phyloP scores from a whole-genome alignment of 2,888 invertebrate genomes.

The Limnephilus lunatus region DNA sequence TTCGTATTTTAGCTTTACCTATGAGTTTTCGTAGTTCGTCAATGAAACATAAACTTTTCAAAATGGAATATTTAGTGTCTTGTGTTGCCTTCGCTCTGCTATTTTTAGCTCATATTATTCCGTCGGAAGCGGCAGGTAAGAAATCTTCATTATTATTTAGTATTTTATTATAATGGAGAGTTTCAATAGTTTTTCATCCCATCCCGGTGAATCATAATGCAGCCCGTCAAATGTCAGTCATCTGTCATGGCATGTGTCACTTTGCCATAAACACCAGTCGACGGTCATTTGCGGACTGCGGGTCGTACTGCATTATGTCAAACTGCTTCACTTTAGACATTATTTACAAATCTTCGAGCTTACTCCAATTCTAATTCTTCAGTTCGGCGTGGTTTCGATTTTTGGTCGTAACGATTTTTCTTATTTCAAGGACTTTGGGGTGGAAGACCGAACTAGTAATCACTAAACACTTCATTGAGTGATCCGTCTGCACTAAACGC shows the following conservation, averaged over 20 bases:
- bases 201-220: constrained; percentile 43
- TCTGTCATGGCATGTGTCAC: constrained; percentile 63
- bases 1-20: constrained; percentile 62
- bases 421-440: constrained; percentile 56
- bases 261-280: constrained; percentile 33
- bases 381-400: constrained; percentile 28
- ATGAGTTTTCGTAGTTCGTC: constrained; percentile 59
- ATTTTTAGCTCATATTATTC: constrained; percentile 65
- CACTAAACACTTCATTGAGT: constrained; percentile 46
- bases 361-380: not conserved
- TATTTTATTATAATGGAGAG: not conserved
- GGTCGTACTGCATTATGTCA: not conserved
- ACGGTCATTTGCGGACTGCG: not conserved
- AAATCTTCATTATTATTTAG: constrained; percentile 36
- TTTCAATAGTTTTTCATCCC: constrained; percentile 18
- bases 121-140: constrained; percentile 65
- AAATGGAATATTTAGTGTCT: constrained; percentile 66
- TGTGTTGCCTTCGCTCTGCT: constrained; percentile 65
- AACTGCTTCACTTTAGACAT: not conserved
- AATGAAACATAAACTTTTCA: constrained; percentile 63
- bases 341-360: not conserved
- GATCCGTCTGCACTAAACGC: not conserved
- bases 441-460: constrained; percentile 44
- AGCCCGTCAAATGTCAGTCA: constrained; percentile 56
- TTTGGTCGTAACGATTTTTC: constrained; percentile 58